phyloP scores from a whole-genome alignment of 2,888 invertebrate genomes.

The Rhagonycha lutea region DNA sequence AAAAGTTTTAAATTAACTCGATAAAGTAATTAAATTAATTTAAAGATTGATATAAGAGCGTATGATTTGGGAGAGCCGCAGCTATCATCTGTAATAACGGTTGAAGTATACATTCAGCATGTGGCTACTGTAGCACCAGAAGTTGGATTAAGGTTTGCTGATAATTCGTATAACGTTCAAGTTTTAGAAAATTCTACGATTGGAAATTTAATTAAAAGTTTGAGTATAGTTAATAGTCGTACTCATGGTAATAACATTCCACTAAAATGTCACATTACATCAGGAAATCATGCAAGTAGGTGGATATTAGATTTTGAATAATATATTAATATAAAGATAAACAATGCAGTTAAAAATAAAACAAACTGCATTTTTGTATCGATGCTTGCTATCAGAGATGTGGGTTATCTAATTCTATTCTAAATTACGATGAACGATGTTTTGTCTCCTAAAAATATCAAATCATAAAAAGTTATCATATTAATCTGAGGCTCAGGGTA shows the following conservation, averaged over 20 bases:
- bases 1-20: background rate
- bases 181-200: conserved; percentile 76
- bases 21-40: conserved; percentile 15
- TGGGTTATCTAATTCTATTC: too few species aligned
- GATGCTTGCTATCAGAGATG: too few species aligned
- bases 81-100: conserved; percentile 78
- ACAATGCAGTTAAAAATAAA: too few species aligned
- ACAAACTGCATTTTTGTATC: too few species aligned
- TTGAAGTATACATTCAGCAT: conserved; percentile 83
- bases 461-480: too few species aligned
- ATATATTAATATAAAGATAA: background rate
- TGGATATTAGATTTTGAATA: background rate
- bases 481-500: too few species aligned
- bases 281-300: conserved; percentile 75
- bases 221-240: conserved; percentile 76
- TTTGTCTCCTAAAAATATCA: too few species aligned
- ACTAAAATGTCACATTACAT: conserved; percentile 77
- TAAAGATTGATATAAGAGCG: conserved; percentile 79
- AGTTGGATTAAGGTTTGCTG: conserved; percentile 85
- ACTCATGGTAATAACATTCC: conserved; percentile 71
- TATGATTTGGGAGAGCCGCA: conserved; percentile 87
- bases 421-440: too few species aligned
- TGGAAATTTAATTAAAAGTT: conserved; percentile 68
- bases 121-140: conserved; percentile 68
- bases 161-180: conserved; percentile 82